Percentiles rank a stretch among this genome's conserved stretches.
Evolutionary conservation across 2,113 vertebrate genomes (phyloP).

Genomic region (Sinocyclocheilus maitianheensis): DNA sequence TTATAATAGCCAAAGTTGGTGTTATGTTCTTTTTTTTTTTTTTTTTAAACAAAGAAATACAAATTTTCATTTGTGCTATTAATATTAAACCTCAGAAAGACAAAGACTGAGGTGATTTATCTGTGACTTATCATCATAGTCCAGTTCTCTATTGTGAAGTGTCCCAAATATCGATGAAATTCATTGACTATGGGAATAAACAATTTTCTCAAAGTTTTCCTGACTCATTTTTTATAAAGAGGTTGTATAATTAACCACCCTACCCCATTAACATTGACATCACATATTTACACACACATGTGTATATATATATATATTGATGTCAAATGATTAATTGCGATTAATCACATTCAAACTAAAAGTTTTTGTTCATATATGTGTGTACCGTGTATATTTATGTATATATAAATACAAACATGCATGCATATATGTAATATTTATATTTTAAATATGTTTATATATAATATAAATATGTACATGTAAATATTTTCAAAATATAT

Average conservation of each 20-base stretch:
- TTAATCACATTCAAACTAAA: too few relatives aligned
- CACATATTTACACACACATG: not conserved
- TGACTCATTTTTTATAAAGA: not conserved
- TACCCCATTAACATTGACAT: not conserved
- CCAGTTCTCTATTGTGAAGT: slow-evolving; percentile 36
- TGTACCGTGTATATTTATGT: too few relatives aligned
- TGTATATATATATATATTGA: too few relatives aligned
- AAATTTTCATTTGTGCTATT: not conserved
- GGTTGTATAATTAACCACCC: not conserved
- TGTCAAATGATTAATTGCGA: too few relatives aligned
- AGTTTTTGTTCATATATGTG: too few relatives aligned
- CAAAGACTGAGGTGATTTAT: not conserved
- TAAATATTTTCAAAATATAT: too few relatives aligned
- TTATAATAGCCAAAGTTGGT: not conserved
- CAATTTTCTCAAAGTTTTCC: not conserved
- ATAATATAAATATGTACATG: too few relatives aligned
- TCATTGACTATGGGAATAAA: slow-evolving; percentile 52
- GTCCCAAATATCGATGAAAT: slow-evolving; percentile 52
- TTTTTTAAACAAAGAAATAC: not conserved
- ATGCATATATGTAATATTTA: too few relatives aligned
- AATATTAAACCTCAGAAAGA: not conserved
- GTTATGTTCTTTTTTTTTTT: not conserved
- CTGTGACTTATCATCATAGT: not conserved
- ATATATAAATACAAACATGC: too few relatives aligned
- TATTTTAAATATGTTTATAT: too few relatives aligned